Percentiles rank a stretch among this genome's conserved stretches.
Evolutionary conservation across 2,888 invertebrate genomes (phyloP).

Genomic region (Macaria liturata): DNA sequence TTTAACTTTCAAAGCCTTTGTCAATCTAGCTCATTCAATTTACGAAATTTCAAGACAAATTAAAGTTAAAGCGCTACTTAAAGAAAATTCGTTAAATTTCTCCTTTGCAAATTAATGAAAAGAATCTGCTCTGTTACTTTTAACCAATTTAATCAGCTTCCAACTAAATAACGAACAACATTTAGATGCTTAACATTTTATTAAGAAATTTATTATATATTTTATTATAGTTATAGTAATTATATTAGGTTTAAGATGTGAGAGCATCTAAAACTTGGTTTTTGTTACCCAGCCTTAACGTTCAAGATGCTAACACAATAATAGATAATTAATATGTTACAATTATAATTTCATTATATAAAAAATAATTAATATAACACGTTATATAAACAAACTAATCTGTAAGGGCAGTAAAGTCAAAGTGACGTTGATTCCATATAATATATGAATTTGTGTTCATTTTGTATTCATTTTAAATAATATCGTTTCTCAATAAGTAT

Average conservation of each 20-base stretch:
- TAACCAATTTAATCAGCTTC: conserved; percentile 43
- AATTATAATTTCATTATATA: too few species aligned
- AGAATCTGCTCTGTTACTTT: conserved; percentile 41
- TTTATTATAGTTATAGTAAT: background rate
- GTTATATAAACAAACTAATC: too few species aligned
- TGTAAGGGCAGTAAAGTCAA: too few species aligned
- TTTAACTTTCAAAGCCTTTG: conserved; percentile 14
- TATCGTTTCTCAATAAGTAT: too few species aligned
- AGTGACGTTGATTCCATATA: too few species aligned
- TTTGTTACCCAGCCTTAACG: conserved; percentile 45
- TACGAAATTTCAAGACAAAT: conserved; percentile 2
- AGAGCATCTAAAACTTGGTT: conserved; percentile 42
- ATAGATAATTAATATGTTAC: background rate
- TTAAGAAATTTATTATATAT: conserved; percentile 20
- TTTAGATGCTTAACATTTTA: conserved; percentile 39
- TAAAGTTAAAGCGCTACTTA: conserved; percentile 5
- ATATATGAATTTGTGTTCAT: too few species aligned
- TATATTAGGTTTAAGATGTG: conserved; percentile 19
- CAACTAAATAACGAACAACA: conserved; percentile 42
- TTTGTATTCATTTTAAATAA: too few species aligned
- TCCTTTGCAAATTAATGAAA: conserved; percentile 38
- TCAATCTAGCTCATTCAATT: conserved; percentile 4
- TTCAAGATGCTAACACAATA: conserved; percentile 43
- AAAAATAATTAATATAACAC: too few species aligned
- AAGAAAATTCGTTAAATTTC: conserved; percentile 15